These are phyloP conservation scores for Ormyrus rosae DNA, from an alignment of 2,888 invertebrate genomes.

Conservation along the genomic window DNA sequence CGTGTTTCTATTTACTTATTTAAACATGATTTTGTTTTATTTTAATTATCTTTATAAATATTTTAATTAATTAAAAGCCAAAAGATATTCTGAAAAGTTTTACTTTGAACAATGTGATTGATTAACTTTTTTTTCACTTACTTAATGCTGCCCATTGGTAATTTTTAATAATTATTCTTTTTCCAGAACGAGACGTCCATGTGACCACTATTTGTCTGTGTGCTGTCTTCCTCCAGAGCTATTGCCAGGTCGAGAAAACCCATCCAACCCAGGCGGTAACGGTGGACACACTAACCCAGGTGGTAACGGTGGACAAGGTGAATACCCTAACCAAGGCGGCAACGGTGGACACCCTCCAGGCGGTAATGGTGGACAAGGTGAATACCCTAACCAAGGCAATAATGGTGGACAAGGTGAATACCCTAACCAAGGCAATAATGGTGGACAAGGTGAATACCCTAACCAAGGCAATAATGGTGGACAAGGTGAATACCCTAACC, in stretches of 20 bases:
- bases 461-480: too few species aligned
- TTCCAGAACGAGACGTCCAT: constrained; percentile 30
- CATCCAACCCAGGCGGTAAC: too few species aligned
- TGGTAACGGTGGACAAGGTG: not conserved
- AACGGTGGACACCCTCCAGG: not conserved
- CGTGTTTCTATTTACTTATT: too few species aligned
- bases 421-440: too few species aligned
- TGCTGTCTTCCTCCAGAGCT: constrained; percentile 49
- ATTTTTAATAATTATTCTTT: not conserved
- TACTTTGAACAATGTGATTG: not conserved
- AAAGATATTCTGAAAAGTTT: not conserved
- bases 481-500: too few species aligned
- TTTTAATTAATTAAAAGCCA: not conserved
- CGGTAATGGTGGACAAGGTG: not conserved
- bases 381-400: too few species aligned
- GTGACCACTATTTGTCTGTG: constrained; percentile 46
- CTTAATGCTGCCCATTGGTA: not conserved
- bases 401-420: too few species aligned
- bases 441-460: too few species aligned
- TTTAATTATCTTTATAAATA: not conserved
- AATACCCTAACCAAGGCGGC: not conserved
- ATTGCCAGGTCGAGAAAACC: not conserved
- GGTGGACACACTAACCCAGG: not conserved
- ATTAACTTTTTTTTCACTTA: not conserved
- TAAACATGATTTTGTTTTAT: too few species aligned